Evolutionary conservation across 1,140 invertebrate species (phyloP).

Genomic region (Lerema accius): DNA sequence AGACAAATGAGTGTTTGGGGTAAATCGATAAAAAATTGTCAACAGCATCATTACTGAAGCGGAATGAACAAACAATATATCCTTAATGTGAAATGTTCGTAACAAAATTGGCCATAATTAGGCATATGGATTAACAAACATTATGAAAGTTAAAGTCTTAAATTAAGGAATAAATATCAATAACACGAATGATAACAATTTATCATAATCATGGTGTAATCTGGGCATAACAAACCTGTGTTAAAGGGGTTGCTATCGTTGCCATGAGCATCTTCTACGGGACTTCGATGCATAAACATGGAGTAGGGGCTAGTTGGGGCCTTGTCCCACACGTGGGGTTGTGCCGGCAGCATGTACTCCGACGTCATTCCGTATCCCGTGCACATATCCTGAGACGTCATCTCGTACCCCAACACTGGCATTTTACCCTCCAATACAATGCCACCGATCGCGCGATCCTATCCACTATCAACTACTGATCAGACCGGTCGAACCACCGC

Average conservation of each 20-base stretch:
- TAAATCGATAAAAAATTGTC: slow-evolving; percentile 6
- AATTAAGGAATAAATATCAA: no score
- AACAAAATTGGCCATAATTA: no score
- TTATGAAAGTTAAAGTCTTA: no score
- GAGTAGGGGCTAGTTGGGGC: slow-evolving; percentile 43
- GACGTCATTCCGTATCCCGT: slow-evolving; percentile 48
- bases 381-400: slow-evolving; percentile 62
- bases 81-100: no score
- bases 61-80: neutral
- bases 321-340: slow-evolving; percentile 62
- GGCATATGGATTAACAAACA: no score
- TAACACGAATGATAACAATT: no score
- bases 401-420: slow-evolving; percentile 65
- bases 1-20: neutral
- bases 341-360: slow-evolving; percentile 54
- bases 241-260: slow-evolving; percentile 46
- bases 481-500: slow-evolving; percentile 38
- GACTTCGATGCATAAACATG: slow-evolving; percentile 45
- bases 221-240: slow-evolving; percentile 50
- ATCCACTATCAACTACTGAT: slow-evolving; percentile 50
- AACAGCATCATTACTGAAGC: neutral
- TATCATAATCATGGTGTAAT: neutral
- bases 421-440: slow-evolving; percentile 54
- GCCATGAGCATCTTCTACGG: slow-evolving; percentile 40
- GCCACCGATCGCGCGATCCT: slow-evolving; percentile 25